phyloP scores from a whole-genome alignment of 1,140 invertebrate genomes.

The Aleiodes sp. region DNA sequence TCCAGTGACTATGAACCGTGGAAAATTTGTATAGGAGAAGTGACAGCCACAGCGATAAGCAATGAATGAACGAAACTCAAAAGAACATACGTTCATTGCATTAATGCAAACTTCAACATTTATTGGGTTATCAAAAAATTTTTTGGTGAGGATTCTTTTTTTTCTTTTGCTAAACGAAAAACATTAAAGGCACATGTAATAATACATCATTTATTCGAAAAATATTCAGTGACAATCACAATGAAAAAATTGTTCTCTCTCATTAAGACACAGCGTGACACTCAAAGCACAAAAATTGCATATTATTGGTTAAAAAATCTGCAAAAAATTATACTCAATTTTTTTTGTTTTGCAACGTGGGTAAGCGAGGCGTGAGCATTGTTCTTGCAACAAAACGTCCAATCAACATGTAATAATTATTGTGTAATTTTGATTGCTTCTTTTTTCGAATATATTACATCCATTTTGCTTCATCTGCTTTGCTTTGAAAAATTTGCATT shows the following conservation, averaged over 20 bases:
- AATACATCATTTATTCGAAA: neutral
- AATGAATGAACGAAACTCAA: constrained; percentile 3
- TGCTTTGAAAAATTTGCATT: constrained; percentile 19
- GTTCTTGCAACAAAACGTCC: neutral
- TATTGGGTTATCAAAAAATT: constrained; percentile 30
- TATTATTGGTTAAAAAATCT: too few relatives aligned
- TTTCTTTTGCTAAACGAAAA: neutral
- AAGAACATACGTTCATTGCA: constrained; percentile 31
- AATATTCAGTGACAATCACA: neutral
- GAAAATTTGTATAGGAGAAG: neutral
- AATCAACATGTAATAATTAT: neutral
- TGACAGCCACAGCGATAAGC: constrained; percentile 31
- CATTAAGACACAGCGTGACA: constrained; percentile 23
- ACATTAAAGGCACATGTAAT: neutral
- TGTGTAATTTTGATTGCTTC: too few relatives aligned
- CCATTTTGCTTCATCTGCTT: constrained; percentile 1
- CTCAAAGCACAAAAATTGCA: constrained; percentile 27
- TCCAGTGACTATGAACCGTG: neutral
- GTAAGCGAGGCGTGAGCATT: too few relatives aligned
- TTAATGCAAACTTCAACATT: constrained; percentile 31
- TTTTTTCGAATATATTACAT: neutral
- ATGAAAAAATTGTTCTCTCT: neutral
- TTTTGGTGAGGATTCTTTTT: neutral
- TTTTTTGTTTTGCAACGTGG: too few relatives aligned
- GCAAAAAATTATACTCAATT: neutral